Base-by-base conservation (phyloP, 2,113 vertebrate genomes). In the Lathamus discolor region DNA sequence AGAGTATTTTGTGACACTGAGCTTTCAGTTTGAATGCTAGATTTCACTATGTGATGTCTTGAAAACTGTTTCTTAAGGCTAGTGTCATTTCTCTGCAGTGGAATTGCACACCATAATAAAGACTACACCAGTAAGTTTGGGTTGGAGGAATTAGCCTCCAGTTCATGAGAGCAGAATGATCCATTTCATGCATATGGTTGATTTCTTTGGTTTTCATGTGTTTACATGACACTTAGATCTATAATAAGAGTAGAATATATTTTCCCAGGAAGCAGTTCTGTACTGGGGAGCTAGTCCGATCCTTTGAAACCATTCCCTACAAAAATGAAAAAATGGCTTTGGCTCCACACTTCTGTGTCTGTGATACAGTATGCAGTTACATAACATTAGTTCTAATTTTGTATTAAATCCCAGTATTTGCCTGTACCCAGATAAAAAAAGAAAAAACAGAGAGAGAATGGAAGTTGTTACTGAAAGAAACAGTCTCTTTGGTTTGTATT, bases 181-280 rank as follows among this genome's bases (percentile, higher is more conserved):
- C 74, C 35, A 17, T 92, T 92, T 84, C 39, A 41, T 92, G 81
- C 67, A 19, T 87, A 10, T 59, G 27, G 41, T 70, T 96, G 66
- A 86, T 96, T 91, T 95, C 83, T 83, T 85, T 91, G 69, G 27
- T 84, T 92, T 93, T 66, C 25, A 12, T 80, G 29, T 94, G 84
- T 89, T 94, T 95, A 87, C 74, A 16, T 92, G 91, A 84, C 81
- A 79, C 72, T 93, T 86, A 54, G 44, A 69, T 90, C 85, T 95
- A 76, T 86, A 79, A 75, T 83, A 93, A 90, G 81, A 83, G 70
- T 76, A 79, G 55, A 89, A 86, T 86, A 8, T 79, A 31, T 95
- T 96, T 97, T 92, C 84, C 70, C 86, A 89, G 91, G 83, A 91
- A 82, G 54, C 69, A 87, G 24, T 88, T 94, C 27, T 49, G 8